These are phyloP conservation scores for Drosophila nannoptera DNA, from an alignment of 1,140 invertebrate genomes.

Conservation along the genomic window DNA sequence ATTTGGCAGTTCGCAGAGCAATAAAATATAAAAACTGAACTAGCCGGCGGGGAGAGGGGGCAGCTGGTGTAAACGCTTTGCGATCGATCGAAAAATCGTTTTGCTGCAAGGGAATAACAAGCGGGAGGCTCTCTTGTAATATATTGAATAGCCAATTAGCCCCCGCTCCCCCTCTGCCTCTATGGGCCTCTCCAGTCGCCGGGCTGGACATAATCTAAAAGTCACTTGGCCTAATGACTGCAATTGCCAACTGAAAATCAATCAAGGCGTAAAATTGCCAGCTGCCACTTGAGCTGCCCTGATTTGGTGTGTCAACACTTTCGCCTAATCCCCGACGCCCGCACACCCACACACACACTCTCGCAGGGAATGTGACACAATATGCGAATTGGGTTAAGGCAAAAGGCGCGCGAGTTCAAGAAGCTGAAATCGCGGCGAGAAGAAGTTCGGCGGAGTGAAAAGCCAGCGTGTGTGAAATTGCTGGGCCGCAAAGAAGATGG, in stretches of 20 bases:
- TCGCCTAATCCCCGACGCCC: constrained; percentile 7
- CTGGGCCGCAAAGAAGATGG: constrained; percentile 19
- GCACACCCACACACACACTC: too few species aligned
- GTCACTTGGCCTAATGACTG: constrained; percentile 53
- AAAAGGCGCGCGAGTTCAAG: background rate
- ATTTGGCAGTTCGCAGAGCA: background rate
- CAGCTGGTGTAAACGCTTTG: too few species aligned
- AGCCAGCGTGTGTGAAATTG: constrained; percentile 52
- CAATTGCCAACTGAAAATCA: constrained; percentile 34
- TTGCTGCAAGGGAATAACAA: too few species aligned
- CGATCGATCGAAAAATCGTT: too few species aligned
- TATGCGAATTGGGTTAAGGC: too few species aligned
- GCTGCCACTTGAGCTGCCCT: background rate
- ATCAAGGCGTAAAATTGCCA: constrained; percentile 17
- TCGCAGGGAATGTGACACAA: too few species aligned
- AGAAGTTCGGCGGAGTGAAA: constrained; percentile 24
- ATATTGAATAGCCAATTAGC: too few species aligned
- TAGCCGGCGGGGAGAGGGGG: background rate
- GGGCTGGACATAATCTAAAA: constrained; percentile 35
- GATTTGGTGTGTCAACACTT: constrained; percentile 19
- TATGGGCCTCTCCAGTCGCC: too few species aligned
- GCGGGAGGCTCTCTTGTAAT: too few species aligned
- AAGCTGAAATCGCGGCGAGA: constrained; percentile 1
- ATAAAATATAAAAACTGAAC: background rate
- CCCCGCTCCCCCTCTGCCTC: too few species aligned